Evolutionary conservation across 30 jellyfish, hydroid and myxozoan species (phyloP), one percentile per base, ranked within the genome.

Genomic region (Aurelia coerulea): DNA sequence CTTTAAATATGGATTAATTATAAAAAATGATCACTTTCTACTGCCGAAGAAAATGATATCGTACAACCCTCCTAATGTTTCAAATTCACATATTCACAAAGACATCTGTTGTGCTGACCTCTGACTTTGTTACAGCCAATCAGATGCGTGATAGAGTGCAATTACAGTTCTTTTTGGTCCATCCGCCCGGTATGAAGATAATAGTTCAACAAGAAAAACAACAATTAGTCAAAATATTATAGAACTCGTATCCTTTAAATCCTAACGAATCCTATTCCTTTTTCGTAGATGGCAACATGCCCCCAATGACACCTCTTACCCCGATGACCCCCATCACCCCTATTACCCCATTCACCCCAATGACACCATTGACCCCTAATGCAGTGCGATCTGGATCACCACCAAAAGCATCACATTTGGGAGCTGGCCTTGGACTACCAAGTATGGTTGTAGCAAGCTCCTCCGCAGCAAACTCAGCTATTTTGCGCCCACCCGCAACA

Each of bases 291-390:
- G 88, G 85, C 23, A 90, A 80, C 77, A 92, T 92, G 97, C 98
- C 98, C 10, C 98, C 98, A 64, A 92, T 92, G 98, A 92, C 98
- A 16, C 98, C 98, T 6, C 90, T 92, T 68, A 92, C 98, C 31
- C 98, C 98, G 4, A 92, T 92, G 95, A 92, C 98, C 39, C 98
- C 98, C 16, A 68, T 92, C 18, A 92, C 98, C 15, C 98, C 98
- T 7, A 84, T 86, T 10, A 92, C 97, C 50, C 98, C 98, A 17
- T 86, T 92, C 69, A 86, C 96, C 50, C 98, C 97, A 19, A 62
- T 92, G 88, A 71, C 97, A 6, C 90, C 96, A 11, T 51, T 75
- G 31, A 84, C 91, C 29, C 88, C 91, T 10, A 94, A 46, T 74
- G 85, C 85, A 63, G 42, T 52, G 42, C 94, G 95, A 23, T 88